Percentiles rank a stretch among this genome's conserved stretches.
Evolutionary conservation across 2,113 vertebrate genomes (phyloP).

Genomic region (Aptenodytes patagonicus): DNA sequence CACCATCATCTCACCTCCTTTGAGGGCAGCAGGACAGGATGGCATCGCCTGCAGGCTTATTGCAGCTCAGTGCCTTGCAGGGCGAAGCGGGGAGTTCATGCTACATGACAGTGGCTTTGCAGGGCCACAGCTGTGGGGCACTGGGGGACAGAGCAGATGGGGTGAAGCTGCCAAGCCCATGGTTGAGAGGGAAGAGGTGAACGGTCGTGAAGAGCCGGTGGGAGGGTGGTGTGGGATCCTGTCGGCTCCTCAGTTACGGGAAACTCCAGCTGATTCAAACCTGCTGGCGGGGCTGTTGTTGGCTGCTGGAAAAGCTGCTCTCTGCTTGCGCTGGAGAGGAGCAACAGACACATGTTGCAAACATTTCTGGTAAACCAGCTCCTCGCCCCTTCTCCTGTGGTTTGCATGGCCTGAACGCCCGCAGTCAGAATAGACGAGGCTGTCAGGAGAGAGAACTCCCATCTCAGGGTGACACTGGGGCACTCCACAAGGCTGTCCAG

Average conservation of each 20-base stretch:
- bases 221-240: not conserved
- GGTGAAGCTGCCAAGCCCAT: not conserved
- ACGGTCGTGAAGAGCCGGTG: fast-evolving
- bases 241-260: not conserved
- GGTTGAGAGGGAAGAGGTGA: not conserved
- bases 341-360: not conserved
- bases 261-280: not conserved
- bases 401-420: not conserved
- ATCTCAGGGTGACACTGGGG: not conserved
- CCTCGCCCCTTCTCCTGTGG: not conserved
- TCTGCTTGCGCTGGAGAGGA: fast-evolving
- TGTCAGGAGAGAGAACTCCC: not conserved
- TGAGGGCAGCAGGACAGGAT: not conserved
- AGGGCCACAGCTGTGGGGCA: not conserved
- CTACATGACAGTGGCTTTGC: not conserved
- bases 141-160: not conserved
- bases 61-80: not conserved
- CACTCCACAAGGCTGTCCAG: not conserved
- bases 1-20: fast-evolving
- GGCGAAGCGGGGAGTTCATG: fast-evolving
- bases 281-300: not conserved
- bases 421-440: not conserved
- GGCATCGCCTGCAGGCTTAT: fast-evolving
- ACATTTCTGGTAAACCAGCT: not conserved
- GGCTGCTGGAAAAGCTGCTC: not conserved